Percentiles rank a stretch among this genome's conserved stretches.
phyloP scores from a whole-genome alignment of 1,140 invertebrate species.

The Eupristina koningsbergeri region DNA sequence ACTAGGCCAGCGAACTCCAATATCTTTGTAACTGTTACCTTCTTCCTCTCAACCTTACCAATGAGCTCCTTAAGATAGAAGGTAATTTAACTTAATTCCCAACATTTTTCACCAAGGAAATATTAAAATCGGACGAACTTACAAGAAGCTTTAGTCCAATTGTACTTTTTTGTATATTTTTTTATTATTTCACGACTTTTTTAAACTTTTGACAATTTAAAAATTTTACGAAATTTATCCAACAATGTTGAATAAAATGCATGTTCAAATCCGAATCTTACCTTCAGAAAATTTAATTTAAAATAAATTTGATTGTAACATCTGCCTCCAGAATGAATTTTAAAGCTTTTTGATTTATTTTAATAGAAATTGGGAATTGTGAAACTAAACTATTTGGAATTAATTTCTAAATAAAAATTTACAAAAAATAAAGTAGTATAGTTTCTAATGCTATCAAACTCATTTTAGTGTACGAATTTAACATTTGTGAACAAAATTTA shows the following conservation, averaged over 20 bases:
- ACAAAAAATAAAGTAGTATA: too few relatives aligned
- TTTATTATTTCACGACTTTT: too few relatives aligned
- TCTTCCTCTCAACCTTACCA: slow-evolving; percentile 29
- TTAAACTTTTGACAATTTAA: not conserved
- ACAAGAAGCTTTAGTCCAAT: too few relatives aligned
- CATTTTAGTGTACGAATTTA: too few relatives aligned
- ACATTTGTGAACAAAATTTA: too few relatives aligned
- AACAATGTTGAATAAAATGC: not conserved
- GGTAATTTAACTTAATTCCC: slow-evolving; percentile 29
- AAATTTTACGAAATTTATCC: not conserved
- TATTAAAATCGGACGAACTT: too few relatives aligned
- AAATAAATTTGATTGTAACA: not conserved
- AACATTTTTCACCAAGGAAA: too few relatives aligned
- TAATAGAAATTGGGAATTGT: too few relatives aligned
- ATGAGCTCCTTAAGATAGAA: not conserved
- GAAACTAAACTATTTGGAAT: too few relatives aligned
- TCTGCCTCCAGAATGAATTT: not conserved
- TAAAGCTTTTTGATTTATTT: not conserved
- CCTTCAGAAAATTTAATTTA: not conserved
- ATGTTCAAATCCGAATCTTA: not conserved
- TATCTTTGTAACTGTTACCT: slow-evolving; percentile 25
- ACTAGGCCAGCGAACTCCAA: slow-evolving; percentile 41
- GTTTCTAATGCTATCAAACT: too few relatives aligned
- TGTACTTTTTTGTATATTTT: too few relatives aligned
- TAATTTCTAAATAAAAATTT: too few relatives aligned